Base-by-base conservation (phyloP, 2,888 invertebrate species). In the Pammene aurita region DNA sequence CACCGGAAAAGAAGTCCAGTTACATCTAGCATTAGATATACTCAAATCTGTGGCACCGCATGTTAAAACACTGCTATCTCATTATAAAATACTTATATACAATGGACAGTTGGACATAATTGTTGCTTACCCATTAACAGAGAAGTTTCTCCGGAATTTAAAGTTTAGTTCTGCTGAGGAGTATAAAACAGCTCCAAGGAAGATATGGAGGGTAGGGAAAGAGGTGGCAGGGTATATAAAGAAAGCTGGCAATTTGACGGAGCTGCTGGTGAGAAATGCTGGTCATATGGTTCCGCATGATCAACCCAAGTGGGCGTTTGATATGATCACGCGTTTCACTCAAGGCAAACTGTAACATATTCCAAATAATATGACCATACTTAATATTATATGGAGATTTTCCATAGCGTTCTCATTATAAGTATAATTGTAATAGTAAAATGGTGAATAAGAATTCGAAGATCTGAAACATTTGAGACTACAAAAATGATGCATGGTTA, bases 191-290 rank as follows among this genome's bases (percentile, higher is more conserved):
- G 96, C 96, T 0, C 76, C 81, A 0, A 93, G 96, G 42, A 80
- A 90, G 14, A 91, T 95, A 70, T 97, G 97, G 97, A 90, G 83
- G 61, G 94, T 96, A 4, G 94, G 83, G 11, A 82, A 85, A 2
- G 94, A 95, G 54, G 85, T 97, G 14, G 96, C 96, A 1, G 97
- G 97, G 0, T 97, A 96, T 85, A 93, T 93, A 0, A 96, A 95
- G 81, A 92, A 91, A 73, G 95, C 94, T 14, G 95, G 95, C 0
- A 95, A 96, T 78, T 86, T 97, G 26, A 94, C 95, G 0, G 96
- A 96, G 77, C 93, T 96, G 0, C 80, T 96, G 73, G 94, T 97
- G 0, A 90, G 96, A 46, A 94, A 96, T 86, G 95, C 97, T 9
- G 97, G 97, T 0, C 97, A 97, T 78, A 95, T 96, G 93, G 94